Percentiles rank a stretch among this genome's conserved stretches.
Evolutionary conservation across 2,797 vertebrate species (phyloP).

Genomic region (Myoxocephalus aenaeus): DNA sequence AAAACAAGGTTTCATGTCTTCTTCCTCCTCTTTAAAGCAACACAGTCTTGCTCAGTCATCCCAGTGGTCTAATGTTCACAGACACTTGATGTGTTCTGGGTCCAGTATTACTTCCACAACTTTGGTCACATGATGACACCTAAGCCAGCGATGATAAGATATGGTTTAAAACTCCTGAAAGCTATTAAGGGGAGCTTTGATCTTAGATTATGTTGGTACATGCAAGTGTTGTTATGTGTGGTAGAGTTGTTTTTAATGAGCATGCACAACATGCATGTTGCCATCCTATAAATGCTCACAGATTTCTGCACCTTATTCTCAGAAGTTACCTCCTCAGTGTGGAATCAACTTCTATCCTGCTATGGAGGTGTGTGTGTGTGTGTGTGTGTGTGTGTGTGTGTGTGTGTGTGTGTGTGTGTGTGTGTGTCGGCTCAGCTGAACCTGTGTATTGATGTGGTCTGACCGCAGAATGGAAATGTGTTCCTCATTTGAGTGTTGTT

Average conservation of each 20-base stretch:
- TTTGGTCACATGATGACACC: not conserved
- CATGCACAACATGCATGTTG: constrained; percentile 1
- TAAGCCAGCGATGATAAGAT: not conserved
- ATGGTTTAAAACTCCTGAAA: not conserved
- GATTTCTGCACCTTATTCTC: not conserved
- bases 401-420: too few relatives aligned
- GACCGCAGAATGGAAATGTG: constrained; percentile 26
- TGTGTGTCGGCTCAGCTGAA: not conserved
- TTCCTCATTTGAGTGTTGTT: constrained; percentile 40
- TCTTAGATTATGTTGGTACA: too few relatives aligned
- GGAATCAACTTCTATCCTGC: not conserved
- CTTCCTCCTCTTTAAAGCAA: too few relatives aligned
- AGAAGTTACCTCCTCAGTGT: not conserved
- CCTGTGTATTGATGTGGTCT: constrained; percentile 33
- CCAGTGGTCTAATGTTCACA: not conserved
- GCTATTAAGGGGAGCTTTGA: not conserved
- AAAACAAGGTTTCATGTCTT: too few relatives aligned
- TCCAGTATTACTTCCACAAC: not conserved
- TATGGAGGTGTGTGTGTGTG: not conserved
- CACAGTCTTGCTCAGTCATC: too few relatives aligned
- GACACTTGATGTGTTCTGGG: not conserved
- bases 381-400: constrained; percentile 1
- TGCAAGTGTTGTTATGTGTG: not conserved
- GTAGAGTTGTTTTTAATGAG: not conserved
- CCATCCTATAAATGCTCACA: not conserved